Conservation (phyloP, 2,113 vertebrate genomes). For the Tragelaphus imberbis region DNA sequence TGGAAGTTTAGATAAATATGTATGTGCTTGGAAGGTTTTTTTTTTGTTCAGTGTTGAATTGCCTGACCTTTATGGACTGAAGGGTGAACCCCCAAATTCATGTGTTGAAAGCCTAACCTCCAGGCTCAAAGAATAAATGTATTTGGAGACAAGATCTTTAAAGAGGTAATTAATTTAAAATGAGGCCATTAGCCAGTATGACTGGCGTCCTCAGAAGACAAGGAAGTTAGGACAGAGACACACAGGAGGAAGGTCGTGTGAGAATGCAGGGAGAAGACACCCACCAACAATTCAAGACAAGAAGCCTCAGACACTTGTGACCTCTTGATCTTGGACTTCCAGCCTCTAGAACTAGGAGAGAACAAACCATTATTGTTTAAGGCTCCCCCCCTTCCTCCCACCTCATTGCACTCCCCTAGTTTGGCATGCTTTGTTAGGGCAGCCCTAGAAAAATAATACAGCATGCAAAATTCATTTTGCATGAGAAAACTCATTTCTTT, state of each 20-base stretch:
- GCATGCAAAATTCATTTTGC: background rate
- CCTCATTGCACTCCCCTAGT: background rate
- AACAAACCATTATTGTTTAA: background rate
- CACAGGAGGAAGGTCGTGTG: background rate
- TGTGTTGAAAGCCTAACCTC: background rate
- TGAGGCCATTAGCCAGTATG: background rate
- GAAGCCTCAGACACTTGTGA: background rate
- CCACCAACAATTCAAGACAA: background rate
- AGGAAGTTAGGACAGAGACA: background rate
- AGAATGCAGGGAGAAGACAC: background rate
- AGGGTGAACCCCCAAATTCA: background rate
- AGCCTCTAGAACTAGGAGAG: background rate
- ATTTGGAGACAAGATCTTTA: background rate
- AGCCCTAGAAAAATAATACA: background rate
- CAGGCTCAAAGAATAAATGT: background rate
- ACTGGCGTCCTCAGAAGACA: background rate
- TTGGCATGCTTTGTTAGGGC: background rate
- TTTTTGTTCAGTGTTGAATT: conserved; percentile 10
- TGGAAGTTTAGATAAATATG: background rate
- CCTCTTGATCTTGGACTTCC: background rate
- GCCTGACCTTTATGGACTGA: background rate
- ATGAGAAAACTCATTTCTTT: background rate
- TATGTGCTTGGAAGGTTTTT: background rate
- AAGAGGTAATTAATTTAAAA: conserved; percentile 11
- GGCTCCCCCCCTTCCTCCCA: background rate